Evolutionary conservation across 1,140 invertebrate species (phyloP).

Genomic region (Drosophila pachea): DNA sequence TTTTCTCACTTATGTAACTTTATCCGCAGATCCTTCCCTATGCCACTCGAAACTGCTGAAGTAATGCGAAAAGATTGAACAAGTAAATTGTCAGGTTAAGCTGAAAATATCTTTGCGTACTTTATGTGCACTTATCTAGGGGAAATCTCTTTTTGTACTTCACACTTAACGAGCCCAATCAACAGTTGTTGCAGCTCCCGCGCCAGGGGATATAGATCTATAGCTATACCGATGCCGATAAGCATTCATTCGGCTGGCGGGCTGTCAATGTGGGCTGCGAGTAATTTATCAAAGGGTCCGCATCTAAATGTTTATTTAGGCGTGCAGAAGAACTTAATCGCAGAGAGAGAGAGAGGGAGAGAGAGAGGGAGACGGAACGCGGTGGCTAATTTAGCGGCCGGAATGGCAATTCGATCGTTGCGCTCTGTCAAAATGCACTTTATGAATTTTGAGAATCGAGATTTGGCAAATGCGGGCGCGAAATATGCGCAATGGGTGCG

Average conservation of each 20-base stretch:
- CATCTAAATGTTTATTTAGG: slow-evolving; percentile 66
- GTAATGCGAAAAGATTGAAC: too few species aligned
- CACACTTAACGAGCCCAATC: neutral
- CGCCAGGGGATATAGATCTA: slow-evolving; percentile 6
- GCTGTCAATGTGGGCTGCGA: slow-evolving; percentile 55
- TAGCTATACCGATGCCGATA: neutral
- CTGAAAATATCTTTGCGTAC: too few species aligned
- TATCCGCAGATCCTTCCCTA: too few species aligned
- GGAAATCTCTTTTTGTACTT: neutral
- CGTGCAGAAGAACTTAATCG: slow-evolving; percentile 61
- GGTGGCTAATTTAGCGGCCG: slow-evolving; percentile 17
- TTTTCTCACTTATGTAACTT: too few species aligned
- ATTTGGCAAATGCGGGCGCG: slow-evolving; percentile 61
- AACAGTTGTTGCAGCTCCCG: slow-evolving; percentile 54
- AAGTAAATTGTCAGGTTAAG: too few species aligned
- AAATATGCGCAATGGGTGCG: slow-evolving; percentile 73
- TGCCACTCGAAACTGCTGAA: too few species aligned
- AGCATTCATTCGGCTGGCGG: neutral
- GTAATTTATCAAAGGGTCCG: slow-evolving; percentile 60
- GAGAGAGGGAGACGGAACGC: neutral
- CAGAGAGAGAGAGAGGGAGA: too few species aligned
- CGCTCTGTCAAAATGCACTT: slow-evolving; percentile 68
- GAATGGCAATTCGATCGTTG: slow-evolving; percentile 68
- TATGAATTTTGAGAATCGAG: slow-evolving; percentile 48
- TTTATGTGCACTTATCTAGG: too few species aligned